Evolutionary conservation across 2,888 invertebrate genomes (phyloP), one percentile per base, ranked within the genome.

Genomic region (Drosophila leonis): DNA sequence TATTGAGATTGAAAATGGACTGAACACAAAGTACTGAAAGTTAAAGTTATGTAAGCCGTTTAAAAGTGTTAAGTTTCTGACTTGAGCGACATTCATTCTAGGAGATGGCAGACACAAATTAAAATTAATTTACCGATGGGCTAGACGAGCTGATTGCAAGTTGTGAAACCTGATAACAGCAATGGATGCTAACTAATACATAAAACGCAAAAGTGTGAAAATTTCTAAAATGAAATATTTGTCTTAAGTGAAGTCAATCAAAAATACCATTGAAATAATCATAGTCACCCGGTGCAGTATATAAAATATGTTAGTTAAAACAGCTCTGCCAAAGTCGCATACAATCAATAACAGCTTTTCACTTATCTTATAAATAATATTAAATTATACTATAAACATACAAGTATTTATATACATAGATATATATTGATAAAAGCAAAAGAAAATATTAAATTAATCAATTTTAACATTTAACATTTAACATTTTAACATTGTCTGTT

Each of bases 401-500:
- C 24, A 24, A 31, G 31, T 31, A 10, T 6, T 4, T 29, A 6
- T 29, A 31, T 8, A 10, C 10, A 31, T 31, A 31, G 9, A 31
- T 37, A 37, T 37, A 37, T 15, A 37, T 6, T 10, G 37, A 37
- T 15, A 33, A 10, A 10, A 33, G 33, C 2, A 1, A 33, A 33
- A 33, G 35, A 13, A 35, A 35, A 15, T 15, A 35, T 9, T 35
- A 13, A 4, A 35, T 35, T 4, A 13, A 35, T 1, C 10, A 33
- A 33, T 10, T 4, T 33, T 12, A 33, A 33, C 29, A 31, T 33
- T 33, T 39, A 39, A 39, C 39, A n/a, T 41, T 41, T 12, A 33
- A 33, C 29, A 31, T 33, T 33, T 39, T n/a, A 39, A 39, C 39
- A n/a, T 41, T 41, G n/a, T n/a, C n/a, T 46, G 46, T 46, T 27